Base-by-base conservation (phyloP, 2,888 invertebrate species). In the Altica lythri region DNA sequence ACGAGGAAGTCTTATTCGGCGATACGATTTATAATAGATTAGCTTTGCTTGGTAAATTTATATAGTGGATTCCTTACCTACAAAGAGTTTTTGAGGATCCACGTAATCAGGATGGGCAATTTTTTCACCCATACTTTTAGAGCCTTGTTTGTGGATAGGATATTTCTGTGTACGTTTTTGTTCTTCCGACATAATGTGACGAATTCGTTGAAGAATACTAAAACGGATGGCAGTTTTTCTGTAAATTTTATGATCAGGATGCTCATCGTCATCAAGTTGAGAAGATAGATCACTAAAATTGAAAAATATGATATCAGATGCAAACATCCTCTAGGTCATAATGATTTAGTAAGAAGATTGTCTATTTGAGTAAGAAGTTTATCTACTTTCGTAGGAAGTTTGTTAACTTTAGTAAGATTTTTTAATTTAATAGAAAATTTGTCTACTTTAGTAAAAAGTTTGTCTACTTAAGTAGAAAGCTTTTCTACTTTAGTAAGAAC, bases 21-120 rank as follows among this genome's bases (percentile, higher is more conserved):
- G n/a, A n/a, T n/a, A n/a, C n/a, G n/a, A n/a, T n/a, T n/a, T n/a
- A n/a, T n/a, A n/a, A n/a, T n/a, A n/a, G n/a, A n/a, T n/a, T n/a
- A n/a, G n/a, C n/a, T n/a, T n/a, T n/a, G n/a, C n/a, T n/a, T n/a
- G n/a, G n/a, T n/a, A n/a, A n/a, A n/a, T n/a, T n/a, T n/a, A n/a
- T n/a, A n/a, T n/a, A n/a, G n/a, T n/a, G n/a, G n/a, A 5, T 22
- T 6, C 8, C 46, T 27, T 40, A 49, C 49, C 49, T 12, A 29
- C 40, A 19, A 76, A 82, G 13, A 91, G 77, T 12, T 87, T 84
- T 43, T 85, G 83, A 0, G 92, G 92, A 72, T 92, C 90, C 0
- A 88, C 90, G 67, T 93, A 93, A 71, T 93, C 92, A 0, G 90
- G 86, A 63, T 90, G 86, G 1, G 94, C 94, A 71, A 95, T 91